These are phyloP conservation scores for Chaetops frenatus DNA, from an alignment of 2,113 vertebrate genomes.

Conservation along the genomic window DNA sequence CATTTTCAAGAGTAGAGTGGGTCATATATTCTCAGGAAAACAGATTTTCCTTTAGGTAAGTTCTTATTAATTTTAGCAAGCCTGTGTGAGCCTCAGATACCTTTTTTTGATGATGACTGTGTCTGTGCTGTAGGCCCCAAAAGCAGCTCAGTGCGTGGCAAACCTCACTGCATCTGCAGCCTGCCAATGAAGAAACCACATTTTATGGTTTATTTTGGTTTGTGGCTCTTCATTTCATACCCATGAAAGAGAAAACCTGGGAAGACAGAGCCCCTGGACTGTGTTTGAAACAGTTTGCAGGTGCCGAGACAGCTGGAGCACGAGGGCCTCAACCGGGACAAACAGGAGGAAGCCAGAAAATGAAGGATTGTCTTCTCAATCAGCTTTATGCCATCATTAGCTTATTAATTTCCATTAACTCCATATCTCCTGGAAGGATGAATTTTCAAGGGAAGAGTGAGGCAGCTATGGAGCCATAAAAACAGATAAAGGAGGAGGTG, in stretches of 20 bases:
- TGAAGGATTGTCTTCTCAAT: background rate
- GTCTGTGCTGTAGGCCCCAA: background rate
- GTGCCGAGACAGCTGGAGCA: background rate
- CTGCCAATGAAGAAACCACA: accelerated
- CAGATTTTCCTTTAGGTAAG: background rate
- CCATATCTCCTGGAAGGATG: accelerated
- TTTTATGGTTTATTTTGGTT: background rate
- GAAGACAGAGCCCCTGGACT: background rate
- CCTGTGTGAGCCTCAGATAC: background rate
- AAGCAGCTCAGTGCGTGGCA: background rate
- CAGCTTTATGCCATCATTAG: background rate
- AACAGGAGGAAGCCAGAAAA: background rate
- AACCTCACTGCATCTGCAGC: background rate
- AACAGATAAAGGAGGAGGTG: background rate
- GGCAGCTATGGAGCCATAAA: background rate
- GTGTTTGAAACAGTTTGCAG: background rate
- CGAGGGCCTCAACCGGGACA: background rate
- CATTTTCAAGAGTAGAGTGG: background rate
- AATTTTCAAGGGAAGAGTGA: background rate
- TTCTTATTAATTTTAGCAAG: background rate
- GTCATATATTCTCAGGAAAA: background rate
- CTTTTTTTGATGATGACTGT: background rate
- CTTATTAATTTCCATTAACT: background rate
- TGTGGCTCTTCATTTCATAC: background rate
- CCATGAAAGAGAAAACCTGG: background rate